Base-by-base conservation (phyloP, 2,797 vertebrate species). In the Epinephelus malabaricus region DNA sequence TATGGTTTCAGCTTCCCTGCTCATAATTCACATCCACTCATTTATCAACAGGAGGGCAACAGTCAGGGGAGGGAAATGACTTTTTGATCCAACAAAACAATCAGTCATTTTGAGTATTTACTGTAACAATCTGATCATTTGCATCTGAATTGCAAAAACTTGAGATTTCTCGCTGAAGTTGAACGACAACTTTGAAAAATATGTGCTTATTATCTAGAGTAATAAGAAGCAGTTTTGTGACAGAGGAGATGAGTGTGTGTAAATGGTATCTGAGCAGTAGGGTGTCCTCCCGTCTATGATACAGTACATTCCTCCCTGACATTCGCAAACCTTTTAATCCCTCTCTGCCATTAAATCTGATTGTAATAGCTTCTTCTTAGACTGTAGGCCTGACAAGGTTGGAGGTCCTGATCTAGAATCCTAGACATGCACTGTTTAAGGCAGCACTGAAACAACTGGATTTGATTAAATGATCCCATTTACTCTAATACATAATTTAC, bases 381-480 rank as follows among this genome's bases (percentile, higher is more conserved):
- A 54, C 63, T 68, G 60, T 13, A 54, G 59, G 14, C 40, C 34
- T n/a, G 27, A 59, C 2, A 2, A 74, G 19, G 49, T 61, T 66
- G 54, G 63, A 72, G 58, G 51, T 73, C 45, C 49, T 61, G 46
- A 23, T 74, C 58, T 55, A 56, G 25, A 84, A 1, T 79, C 54
- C 3, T 19, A 61, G 13, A 6, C n/a, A 30, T 38, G 53, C 50
- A 50, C 19, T 38, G 38, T 21, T 12, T 4, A 34, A 45, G 23
- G 65, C 23, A 73, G 64, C 62, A 30, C 80, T 78, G 72, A 79
- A 91, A 74, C 71, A 51, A 77, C 86, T 87, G 58, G 15, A 80
- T 69, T 69, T 85, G 71, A 82, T 63, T 53, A 43, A 84, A 76
- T 73, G 27, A 73, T 69, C 61, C 30, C 2, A 17, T 70, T 79